Conservation (phyloP, 2,888 invertebrate species). For the Drosophila monieri region DNA sequence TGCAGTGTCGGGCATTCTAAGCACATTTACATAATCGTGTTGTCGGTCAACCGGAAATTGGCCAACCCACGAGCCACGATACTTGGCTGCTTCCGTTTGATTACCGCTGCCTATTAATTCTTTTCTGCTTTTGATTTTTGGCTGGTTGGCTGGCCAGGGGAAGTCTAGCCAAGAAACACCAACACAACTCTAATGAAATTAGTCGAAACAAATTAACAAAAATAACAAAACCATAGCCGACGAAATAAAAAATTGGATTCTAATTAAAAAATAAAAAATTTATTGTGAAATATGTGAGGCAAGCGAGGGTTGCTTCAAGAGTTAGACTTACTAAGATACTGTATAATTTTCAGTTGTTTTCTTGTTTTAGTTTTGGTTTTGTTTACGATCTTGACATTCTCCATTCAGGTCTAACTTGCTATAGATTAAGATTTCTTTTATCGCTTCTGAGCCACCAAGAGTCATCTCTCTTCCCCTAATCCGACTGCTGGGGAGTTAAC, state of each 20-base stretch:
- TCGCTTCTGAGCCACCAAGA: slow-evolving; percentile 9
- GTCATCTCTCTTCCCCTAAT: slow-evolving; percentile 12
- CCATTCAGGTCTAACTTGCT: slow-evolving; percentile 64
- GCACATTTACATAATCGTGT: slow-evolving; percentile 41
- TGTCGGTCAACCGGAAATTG: slow-evolving; percentile 64
- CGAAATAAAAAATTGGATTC: slow-evolving; percentile 26
- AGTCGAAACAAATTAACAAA: slow-evolving; percentile 43
- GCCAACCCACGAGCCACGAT: slow-evolving; percentile 42
- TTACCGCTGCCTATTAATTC: slow-evolving; percentile 42
- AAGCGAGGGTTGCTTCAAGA: slow-evolving; percentile 26
- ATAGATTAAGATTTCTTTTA: slow-evolving; percentile 45
- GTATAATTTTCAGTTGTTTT: not conserved
- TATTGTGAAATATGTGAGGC: slow-evolving; percentile 32
- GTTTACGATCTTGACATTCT: slow-evolving; percentile 71
- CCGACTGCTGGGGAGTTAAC: slow-evolving; percentile 17
- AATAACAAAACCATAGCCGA: slow-evolving; percentile 9
- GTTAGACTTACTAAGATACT: not conserved
- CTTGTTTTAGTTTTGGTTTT: slow-evolving; percentile 21
- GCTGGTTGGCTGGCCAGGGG: slow-evolving; percentile 5
- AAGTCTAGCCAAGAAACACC: no score
- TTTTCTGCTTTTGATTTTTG: slow-evolving; percentile 16
- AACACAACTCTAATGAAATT: slow-evolving; percentile 51
- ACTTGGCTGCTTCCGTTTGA: slow-evolving; percentile 67
- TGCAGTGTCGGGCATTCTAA: slow-evolving; percentile 31
- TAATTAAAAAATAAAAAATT: slow-evolving; percentile 42